A percentile compares a stretch with the other conserved stretches of the same genome.
These are phyloP conservation scores for Chunga burmeisteri DNA, from an alignment of 2,113 vertebrate genomes.

Conservation along the genomic window DNA sequence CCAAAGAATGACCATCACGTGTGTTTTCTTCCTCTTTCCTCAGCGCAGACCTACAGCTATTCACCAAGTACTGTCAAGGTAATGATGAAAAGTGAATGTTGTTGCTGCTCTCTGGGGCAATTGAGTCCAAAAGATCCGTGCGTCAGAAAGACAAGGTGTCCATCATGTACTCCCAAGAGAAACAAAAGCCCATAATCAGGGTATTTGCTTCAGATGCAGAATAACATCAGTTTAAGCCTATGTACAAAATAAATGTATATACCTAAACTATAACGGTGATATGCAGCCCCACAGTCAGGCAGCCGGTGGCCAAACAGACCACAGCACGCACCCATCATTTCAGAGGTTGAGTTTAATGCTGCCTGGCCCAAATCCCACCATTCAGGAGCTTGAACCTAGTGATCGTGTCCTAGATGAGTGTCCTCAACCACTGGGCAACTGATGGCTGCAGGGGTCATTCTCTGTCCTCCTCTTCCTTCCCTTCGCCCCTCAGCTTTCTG, in stretches of 20 bases:
- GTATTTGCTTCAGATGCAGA: background rate
- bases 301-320: background rate
- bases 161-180: fast-evolving
- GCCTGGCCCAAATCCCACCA: background rate
- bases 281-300: background rate
- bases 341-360: background rate
- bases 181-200: background rate
- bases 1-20: background rate
- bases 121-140: background rate
- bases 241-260: fast-evolving
- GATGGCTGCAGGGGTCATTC: fast-evolving
- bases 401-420: background rate
- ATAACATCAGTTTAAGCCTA: background rate
- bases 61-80: background rate
- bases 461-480: background rate
- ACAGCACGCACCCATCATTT: background rate
- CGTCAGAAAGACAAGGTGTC: background rate
- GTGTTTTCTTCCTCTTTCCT: background rate
- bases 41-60: background rate
- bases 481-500: background rate
- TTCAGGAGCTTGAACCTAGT: background rate
- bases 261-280: background rate
- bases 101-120: background rate
- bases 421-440: background rate
- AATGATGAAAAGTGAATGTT: background rate